A percentile compares a stretch with the other conserved stretches of the same genome.
Conservation (phyloP, 2,113 vertebrate species). For the Tupaia tana region DNA sequence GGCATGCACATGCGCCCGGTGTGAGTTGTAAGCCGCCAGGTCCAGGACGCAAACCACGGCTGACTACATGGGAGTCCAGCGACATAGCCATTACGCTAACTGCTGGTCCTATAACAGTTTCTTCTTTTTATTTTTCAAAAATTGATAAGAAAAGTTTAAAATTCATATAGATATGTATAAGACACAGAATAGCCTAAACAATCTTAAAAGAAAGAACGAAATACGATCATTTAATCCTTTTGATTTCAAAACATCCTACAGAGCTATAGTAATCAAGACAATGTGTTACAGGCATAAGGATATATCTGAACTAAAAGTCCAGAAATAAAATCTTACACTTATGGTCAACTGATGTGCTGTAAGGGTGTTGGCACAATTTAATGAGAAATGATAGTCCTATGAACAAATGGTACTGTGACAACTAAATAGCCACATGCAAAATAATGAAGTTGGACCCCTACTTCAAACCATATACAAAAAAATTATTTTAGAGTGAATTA, state of each 20-base stretch:
- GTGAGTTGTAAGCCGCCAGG: no score
- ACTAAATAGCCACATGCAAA: constrained; percentile 22
- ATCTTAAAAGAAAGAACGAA: constrained; percentile 7
- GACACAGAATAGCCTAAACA: not conserved
- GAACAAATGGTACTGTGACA: constrained; percentile 35
- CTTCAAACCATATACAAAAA: constrained; percentile 32
- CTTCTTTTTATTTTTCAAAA: not conserved
- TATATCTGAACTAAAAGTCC: not conserved
- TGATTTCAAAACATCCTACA: constrained; percentile 39
- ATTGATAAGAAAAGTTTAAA: not conserved
- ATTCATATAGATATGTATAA: not conserved
- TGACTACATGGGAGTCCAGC: no score
- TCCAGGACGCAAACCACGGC: no score
- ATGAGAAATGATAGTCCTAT: constrained; percentile 14
- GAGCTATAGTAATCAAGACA: constrained; percentile 6
- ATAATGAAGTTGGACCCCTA: constrained; percentile 33
- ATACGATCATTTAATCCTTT: not conserved
- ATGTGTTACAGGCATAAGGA: not conserved
- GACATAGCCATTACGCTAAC: no score
- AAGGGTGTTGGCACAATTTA: not conserved
- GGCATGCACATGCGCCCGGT: no score
- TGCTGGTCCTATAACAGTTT: no score
- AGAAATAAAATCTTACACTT: constrained; percentile 36
- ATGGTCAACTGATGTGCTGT: constrained; percentile 34
- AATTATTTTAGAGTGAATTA: constrained; percentile 53